Conservation (phyloP, 2,888 invertebrate species). For the Brachypterus glaber region DNA sequence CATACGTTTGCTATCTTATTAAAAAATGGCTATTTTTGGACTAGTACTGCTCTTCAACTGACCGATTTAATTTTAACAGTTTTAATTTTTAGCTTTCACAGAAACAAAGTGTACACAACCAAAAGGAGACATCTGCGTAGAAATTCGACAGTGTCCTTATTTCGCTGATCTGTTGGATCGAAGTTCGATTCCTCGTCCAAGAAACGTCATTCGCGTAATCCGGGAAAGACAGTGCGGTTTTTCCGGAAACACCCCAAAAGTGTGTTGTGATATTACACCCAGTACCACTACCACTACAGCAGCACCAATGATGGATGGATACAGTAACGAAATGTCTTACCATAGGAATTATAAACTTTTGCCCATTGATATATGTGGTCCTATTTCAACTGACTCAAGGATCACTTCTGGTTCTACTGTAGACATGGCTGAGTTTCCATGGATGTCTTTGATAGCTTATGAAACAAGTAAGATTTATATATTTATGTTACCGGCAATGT, state of each 20-base stretch:
- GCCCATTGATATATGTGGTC: slow-evolving; percentile 47
- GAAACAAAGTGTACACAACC: slow-evolving; percentile 21
- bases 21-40: too few species aligned
- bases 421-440: slow-evolving; percentile 56
- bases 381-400: slow-evolving; percentile 42
- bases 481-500: background rate
- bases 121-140: slow-evolving; percentile 26
- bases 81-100: slow-evolving; percentile 13
- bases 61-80: too few species aligned
- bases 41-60: too few species aligned
- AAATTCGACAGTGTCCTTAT: slow-evolving; percentile 30
- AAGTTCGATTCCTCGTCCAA: slow-evolving; percentile 28
- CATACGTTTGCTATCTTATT: too few species aligned
- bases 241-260: slow-evolving; percentile 39
- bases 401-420: slow-evolving; percentile 55
- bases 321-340: slow-evolving; percentile 27
- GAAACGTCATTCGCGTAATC: slow-evolving; percentile 27
- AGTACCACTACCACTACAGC: slow-evolving; percentile 12
- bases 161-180: slow-evolving; percentile 30
- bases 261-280: slow-evolving; percentile 43
- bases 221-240: slow-evolving; percentile 40
- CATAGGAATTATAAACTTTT: slow-evolving; percentile 39
- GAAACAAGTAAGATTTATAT: slow-evolving; percentile 22
- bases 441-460: slow-evolving; percentile 66
- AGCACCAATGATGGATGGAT: slow-evolving; percentile 4